phyloP scores from a whole-genome alignment of 2,797 vertebrate species.

The Brotula barbata region DNA sequence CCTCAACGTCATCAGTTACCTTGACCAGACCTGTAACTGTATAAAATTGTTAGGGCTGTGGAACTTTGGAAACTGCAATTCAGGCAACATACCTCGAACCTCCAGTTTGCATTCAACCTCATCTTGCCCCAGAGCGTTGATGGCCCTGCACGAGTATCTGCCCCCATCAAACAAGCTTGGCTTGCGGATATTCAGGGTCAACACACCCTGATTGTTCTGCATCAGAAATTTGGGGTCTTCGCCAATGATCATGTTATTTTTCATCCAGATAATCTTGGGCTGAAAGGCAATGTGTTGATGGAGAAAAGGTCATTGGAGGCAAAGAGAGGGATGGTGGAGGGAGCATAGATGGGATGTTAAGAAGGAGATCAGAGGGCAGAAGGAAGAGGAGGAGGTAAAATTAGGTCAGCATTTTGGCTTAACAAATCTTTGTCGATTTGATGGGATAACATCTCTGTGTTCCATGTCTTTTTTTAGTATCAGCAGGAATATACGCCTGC shows the following conservation, averaged over 20 bases:
- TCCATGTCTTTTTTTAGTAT: conserved; percentile 59
- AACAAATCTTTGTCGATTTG: conserved; percentile 63
- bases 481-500: conserved; percentile 49
- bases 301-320: not conserved
- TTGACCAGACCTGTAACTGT: no score
- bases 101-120: conserved; percentile 87
- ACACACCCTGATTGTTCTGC: conserved; percentile 87
- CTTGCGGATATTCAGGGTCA: conserved; percentile 91
- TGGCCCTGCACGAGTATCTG: conserved; percentile 87
- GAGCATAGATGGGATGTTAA: no score
- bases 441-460: conserved; percentile 41
- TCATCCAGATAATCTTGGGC: conserved; percentile 93
- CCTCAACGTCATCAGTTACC: no score
- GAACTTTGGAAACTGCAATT: conserved; percentile 8
- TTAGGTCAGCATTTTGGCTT: conserved; percentile 64
- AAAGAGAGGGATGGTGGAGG: conserved; percentile 2
- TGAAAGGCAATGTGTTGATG: conserved; percentile 30
- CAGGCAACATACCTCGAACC: conserved; percentile 80
- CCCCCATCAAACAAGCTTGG: conserved; percentile 88
- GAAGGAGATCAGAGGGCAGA: not conserved
- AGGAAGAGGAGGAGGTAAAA: conserved; percentile 42
- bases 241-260: conserved; percentile 86
- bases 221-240: conserved; percentile 89
- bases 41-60: no score
- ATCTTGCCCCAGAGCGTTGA: conserved; percentile 87